Evolutionary conservation across 2,888 invertebrate genomes (phyloP).

Genomic region (Pycnomerus fuliginosus): DNA sequence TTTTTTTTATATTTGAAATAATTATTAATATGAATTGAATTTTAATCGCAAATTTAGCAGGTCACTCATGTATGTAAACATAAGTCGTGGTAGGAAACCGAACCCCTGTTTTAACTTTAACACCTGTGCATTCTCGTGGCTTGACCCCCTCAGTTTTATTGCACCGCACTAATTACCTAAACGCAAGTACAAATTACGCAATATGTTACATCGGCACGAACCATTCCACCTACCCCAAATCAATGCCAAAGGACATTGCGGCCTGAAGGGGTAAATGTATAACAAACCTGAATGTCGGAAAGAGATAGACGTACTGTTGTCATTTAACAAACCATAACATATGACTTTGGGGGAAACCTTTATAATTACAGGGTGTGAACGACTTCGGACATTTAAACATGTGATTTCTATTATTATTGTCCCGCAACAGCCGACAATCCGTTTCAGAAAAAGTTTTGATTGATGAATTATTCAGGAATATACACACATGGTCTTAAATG

Average conservation of each 20-base stretch:
- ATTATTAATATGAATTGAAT: too few relatives aligned
- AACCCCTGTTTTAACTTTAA: too few relatives aligned
- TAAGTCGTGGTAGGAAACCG: too few relatives aligned
- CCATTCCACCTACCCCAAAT: constrained; percentile 13
- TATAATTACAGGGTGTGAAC: constrained; percentile 25
- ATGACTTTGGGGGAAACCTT: constrained; percentile 31
- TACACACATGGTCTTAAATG: too few relatives aligned
- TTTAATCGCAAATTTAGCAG: too few relatives aligned
- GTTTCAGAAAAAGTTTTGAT: too few relatives aligned
- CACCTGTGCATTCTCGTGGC: constrained; percentile 35
- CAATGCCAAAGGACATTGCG: constrained; percentile 15
- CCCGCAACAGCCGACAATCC: too few relatives aligned
- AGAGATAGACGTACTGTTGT: constrained; percentile 15
- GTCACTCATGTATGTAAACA: too few relatives aligned
- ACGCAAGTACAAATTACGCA: constrained; percentile 43
- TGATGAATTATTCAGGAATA: too few relatives aligned
- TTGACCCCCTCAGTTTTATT: constrained; percentile 16
- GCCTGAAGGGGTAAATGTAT: background rate
- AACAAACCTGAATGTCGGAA: background rate
- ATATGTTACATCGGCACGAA: constrained; percentile 37
- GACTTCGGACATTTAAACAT: too few relatives aligned
- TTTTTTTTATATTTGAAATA: too few relatives aligned
- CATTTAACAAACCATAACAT: constrained; percentile 34
- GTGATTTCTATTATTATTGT: too few relatives aligned
- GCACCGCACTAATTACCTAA: constrained; percentile 30